Evolutionary conservation across 2,113 vertebrate genomes (phyloP), one percentile per base, ranked within the genome.

Genomic region (Ciconia boyciana): DNA sequence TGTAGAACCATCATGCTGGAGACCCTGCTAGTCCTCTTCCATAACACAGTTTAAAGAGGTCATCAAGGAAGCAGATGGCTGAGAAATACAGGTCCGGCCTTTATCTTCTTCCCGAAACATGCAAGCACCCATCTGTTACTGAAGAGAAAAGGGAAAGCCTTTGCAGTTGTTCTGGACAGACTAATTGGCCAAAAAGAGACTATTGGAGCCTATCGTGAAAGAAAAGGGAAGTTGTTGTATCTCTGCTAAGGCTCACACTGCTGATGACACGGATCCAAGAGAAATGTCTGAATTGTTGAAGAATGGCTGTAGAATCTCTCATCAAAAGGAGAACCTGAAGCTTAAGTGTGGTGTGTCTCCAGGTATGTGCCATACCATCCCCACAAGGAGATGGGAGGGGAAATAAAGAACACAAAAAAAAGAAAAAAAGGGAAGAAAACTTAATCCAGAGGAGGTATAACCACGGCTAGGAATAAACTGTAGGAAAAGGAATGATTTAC

Each of bases 51-150:
- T 94, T 87, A 79, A 83, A 80, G 64, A 81, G 13, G 26, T 76
- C 2, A 0, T 79, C 22, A 48, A 52, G 66, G 82, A 83, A 90
- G 85, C 65, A 93, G 82, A 92, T 91, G 74, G 61, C 26, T 82
- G 36, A 88, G 75, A 95, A 97, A 94, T 57, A 65, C 21, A 88
- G 36, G 88, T 83, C 90, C 70, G 87, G 61, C 41, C 66, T 90
- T 76, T 55, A 61, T 85, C 61, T 88, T 77, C 62, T 26, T 83
- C 79, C 79, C 58, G 49, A 80, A 90, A 85, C 10, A 80, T 0
- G 7, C 36, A 86, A 90, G 71, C 46, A 86, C 13, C 66, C 85
- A 76, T 61, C 88, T 94, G 88, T 80, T 92, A 72, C 58, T 34
- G 58, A 86, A 74, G 61, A 52, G 36, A 75, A 68, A 72, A 82